Base-by-base conservation (phyloP, 1,140 invertebrate species). In the Zelostemma sp. region DNA sequence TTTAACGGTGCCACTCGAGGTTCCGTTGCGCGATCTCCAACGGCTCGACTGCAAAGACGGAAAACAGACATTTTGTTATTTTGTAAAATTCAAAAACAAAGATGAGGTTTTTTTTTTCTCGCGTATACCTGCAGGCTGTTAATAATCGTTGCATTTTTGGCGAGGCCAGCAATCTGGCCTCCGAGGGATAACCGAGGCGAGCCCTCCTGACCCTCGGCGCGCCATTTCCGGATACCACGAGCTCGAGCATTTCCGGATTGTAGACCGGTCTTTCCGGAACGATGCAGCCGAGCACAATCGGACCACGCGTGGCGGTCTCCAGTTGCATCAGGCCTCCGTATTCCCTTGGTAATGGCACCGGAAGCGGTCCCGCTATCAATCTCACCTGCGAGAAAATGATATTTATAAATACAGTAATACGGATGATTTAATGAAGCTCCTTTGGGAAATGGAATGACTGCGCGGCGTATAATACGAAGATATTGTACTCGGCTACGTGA, bases 311-410 rank as follows among this genome's bases (percentile, higher is more conserved):
- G 17, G 82, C 83, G 8, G 80, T 80, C 65, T 85, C 83, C 46
- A 85, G 40, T 63, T 85, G 83, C 84, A 85, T 85, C n/a, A 85
- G 66, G 51, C 84, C 84, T 15, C 81, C 81, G 47, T 85, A 85
- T 67, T 85, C 84, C 19, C 81, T 76, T 11, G 83, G 83, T 69
- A 85, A 70, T 47, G 84, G 82, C 25, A 85, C 76, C 40, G 84
- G 84, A 51, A 85, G 58, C 50, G 84, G 83, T 61, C 84, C 84
- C 14, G 83, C 84, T 79, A 85, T 82, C 51, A 85, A 70, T 68
- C 81, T 77, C 50, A 85, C 84, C 77, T 84, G 60, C 46, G 25
- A 28, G 40, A 60, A 74, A 64, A 67, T 73, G 38, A 67, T 69
- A 67, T 69, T 69, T 67, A 67, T 72, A 72, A 68, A 68, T 68